Base-by-base conservation (phyloP, 2,113 vertebrate genomes). In the Gracilinanus agilis region DNA sequence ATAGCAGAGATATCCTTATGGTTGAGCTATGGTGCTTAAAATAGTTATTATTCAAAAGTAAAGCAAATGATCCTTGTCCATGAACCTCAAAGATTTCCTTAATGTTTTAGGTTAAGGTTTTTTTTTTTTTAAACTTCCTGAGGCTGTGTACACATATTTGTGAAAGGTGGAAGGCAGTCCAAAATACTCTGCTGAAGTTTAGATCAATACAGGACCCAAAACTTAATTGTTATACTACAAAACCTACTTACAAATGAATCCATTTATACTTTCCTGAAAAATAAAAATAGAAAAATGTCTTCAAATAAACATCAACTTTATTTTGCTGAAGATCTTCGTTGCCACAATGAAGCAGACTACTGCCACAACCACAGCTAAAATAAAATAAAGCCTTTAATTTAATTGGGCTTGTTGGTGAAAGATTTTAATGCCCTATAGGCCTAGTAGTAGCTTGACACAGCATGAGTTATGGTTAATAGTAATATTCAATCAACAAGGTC, bases 391-490 rank as follows among this genome's bases (percentile, higher is more conserved):
- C 24, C 53, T 89, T 40, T n/a, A 93, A 55, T 67, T 34, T 92
- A 92, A 96, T 53, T 92, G 93, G 67, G 44, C 44, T 89, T 93
- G 44, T 92, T 93, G 75, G 16, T 67, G 89, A 95, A 96, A 93
- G 92, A 95, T 95, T 97, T 97, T 95, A 96, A 27, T 61, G 90
- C 89, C 61, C 61, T 90, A 90, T 44, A 93, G 92, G 27, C 34
- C 27, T 34, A 34, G 92, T 83, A 92, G 53, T 27, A 13, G 44
- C 34, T 67, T 55, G 89, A 89, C 58, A 94, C 40, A 58, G 96
- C 92, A 56, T 95, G 94, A 97, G 94, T 89, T 9, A 91, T 8
- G 55, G n/a, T 44, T 95, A 95, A 89, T 24, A 94, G 58, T 89
- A 56, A 95, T 8, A 55, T 61, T 56, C 6, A 10, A 90, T 24